phyloP scores from a whole-genome alignment of 2,113 vertebrate genomes.

The Ceratotherium simum region DNA sequence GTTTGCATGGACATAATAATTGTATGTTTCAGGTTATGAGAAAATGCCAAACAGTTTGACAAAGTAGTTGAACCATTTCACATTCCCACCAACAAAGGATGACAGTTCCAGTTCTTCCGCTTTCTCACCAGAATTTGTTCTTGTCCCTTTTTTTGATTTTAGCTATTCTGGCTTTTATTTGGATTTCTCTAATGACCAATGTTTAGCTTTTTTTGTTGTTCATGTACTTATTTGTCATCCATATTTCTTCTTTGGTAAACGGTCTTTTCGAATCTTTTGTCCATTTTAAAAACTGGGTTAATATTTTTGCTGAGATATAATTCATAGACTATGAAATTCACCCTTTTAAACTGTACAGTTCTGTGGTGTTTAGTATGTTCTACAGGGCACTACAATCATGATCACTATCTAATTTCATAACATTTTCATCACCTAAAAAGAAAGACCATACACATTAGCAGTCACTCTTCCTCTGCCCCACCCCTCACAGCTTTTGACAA shows the following conservation, averaged over 20 bases:
- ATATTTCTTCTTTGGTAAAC: neutral
- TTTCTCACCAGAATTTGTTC: neutral
- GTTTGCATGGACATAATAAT: neutral
- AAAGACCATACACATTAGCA: neutral
- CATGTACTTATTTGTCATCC: neutral
- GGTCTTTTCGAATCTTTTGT: neutral
- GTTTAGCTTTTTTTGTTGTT: neutral
- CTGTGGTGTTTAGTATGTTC: neutral
- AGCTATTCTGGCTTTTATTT: neutral
- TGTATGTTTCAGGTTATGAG: neutral
- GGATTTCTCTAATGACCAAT: neutral
- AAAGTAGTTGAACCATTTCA: neutral
- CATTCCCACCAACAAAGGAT: neutral
- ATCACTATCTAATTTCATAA: neutral
- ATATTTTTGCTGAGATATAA: neutral
- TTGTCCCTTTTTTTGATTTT: neutral
- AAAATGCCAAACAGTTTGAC: neutral
- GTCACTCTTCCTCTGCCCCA: neutral
- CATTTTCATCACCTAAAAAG: neutral
- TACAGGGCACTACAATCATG: neutral
- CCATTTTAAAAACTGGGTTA: neutral
- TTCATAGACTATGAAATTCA: neutral
- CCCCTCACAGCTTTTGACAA: neutral
- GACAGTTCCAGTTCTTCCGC: neutral
- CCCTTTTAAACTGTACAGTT: neutral